Evolutionary conservation across 2,113 vertebrate genomes (phyloP).

Genomic region (Gobio gobio): DNA sequence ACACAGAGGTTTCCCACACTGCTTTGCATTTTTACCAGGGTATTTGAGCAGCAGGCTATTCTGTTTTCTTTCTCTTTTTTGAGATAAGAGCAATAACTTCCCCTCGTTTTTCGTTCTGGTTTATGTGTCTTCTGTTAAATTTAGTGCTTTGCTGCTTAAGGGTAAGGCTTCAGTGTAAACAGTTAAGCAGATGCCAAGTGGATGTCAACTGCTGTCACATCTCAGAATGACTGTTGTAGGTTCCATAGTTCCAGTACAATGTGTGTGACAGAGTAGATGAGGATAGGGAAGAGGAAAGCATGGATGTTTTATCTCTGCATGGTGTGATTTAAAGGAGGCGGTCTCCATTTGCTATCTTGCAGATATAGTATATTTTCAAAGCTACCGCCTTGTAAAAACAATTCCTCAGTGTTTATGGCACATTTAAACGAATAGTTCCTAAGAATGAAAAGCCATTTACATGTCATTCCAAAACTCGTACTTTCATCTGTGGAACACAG

Average conservation of each 20-base stretch:
- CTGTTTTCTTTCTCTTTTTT: constrained; percentile 19
- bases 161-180: constrained; percentile 30
- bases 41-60: constrained; percentile 50
- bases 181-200: constrained; percentile 34
- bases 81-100: constrained; percentile 39
- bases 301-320: constrained; percentile 32
- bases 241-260: neutral
- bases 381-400: constrained; percentile 25
- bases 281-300: constrained; percentile 28
- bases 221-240: constrained; percentile 7
- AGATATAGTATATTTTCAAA: constrained; percentile 8
- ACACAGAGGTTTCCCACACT: constrained; percentile 63
- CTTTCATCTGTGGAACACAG: neutral
- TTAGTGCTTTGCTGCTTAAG: constrained; percentile 36
- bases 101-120: constrained; percentile 11
- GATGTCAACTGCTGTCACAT: constrained; percentile 44
- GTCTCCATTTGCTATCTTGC: neutral
- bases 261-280: constrained; percentile 9
- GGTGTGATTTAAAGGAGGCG: constrained; percentile 27
- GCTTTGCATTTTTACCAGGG: constrained; percentile 64
- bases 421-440: neutral
- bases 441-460: neutral
- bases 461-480: neutral
- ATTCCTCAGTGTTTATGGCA: neutral
- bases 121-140: constrained; percentile 51